Base-by-base conservation (phyloP, 2,888 invertebrate species). In the Eutolmus rufibarbis region DNA sequence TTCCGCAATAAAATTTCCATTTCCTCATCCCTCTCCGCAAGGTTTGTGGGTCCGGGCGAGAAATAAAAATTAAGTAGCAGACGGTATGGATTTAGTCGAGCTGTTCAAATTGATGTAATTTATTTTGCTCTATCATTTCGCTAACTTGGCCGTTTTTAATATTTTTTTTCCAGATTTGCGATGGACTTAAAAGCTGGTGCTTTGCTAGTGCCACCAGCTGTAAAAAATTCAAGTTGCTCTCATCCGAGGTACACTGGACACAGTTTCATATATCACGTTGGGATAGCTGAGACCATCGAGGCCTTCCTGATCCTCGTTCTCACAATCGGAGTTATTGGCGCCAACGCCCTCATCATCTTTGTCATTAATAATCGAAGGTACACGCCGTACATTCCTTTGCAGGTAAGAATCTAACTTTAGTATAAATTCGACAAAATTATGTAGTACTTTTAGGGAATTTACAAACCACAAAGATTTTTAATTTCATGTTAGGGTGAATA, bases 351-450 rank as follows among this genome's bases (percentile, higher is more conserved):
- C 88, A 95, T 97, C 40, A 97, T 97, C 89, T 95, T 96, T 90
- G 97, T 97, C 81, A 95, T 97, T 90, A 97, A 97, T 92, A 97
- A 96, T 92, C 94, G 96, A 85, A 94, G 96, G 89, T 97, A 97
- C 92, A 95, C 96, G 90, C 96, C 96, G 91, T 97, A 97, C 91
- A 97, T 97, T 90, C 97, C 97, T 91, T 96, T 97, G 90, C 97
- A 97, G 96, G 97, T 97, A 92, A 92, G 92, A n/a, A 76, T 74
- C 77, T 74, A 23, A 31, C 34, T 82, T n/a, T 82, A 28, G 7
- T 34, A 34, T 34, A 34, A 34, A 34, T 34, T 34, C 34, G 0
- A 34, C 34, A 34, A 34, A 34, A 4, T 34, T 34, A 34, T 34
- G 2, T 5, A 34, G 34, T 5, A 34, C 5, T 34, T 34, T 34